A percentile compares a stretch with the other conserved stretches of the same genome.
phyloP scores from a whole-genome alignment of 2,113 vertebrate species.

The Sinocyclocheilus rhinocerous region DNA sequence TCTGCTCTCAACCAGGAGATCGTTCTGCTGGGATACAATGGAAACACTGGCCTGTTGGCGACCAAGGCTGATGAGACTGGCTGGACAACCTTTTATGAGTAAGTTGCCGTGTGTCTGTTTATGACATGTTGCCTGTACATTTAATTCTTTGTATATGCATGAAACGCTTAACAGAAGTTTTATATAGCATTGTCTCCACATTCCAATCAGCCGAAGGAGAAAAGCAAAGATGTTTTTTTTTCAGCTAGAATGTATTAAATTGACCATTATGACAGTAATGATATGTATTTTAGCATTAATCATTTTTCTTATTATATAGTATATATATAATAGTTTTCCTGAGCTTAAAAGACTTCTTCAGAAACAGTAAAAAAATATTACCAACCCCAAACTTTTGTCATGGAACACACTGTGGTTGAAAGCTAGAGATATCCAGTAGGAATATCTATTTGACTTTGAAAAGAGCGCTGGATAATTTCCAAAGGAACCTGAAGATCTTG shows the following conservation, averaged over 20 bases:
- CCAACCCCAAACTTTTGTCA: neutral
- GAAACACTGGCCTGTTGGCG: slow-evolving; percentile 90
- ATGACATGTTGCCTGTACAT: slow-evolving; percentile 11
- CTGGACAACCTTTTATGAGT: slow-evolving; percentile 99
- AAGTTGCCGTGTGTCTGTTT: slow-evolving; percentile 70
- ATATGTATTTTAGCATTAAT: no score
- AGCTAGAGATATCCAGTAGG: neutral
- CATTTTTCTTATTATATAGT: no score
- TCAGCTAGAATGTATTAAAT: no score
- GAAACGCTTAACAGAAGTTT: neutral
- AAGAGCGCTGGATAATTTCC: neutral
- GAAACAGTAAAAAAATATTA: neutral
- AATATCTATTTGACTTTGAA: slow-evolving; percentile 10
- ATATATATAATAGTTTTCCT: no score
- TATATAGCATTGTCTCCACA: neutral
- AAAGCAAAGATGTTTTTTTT: no score
- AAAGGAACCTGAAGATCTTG: slow-evolving; percentile 11
- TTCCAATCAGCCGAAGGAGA: neutral
- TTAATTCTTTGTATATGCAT: neutral
- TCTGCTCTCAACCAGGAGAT: slow-evolving; percentile 90
- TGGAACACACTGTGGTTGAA: neutral
- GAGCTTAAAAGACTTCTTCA: neutral
- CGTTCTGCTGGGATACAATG: slow-evolving; percentile 92
- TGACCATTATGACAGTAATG: no score
- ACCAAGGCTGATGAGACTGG: slow-evolving; percentile 98